Evolutionary conservation across 2,113 vertebrate species (phyloP).

Genomic region (Tauraco erythrolophus): DNA sequence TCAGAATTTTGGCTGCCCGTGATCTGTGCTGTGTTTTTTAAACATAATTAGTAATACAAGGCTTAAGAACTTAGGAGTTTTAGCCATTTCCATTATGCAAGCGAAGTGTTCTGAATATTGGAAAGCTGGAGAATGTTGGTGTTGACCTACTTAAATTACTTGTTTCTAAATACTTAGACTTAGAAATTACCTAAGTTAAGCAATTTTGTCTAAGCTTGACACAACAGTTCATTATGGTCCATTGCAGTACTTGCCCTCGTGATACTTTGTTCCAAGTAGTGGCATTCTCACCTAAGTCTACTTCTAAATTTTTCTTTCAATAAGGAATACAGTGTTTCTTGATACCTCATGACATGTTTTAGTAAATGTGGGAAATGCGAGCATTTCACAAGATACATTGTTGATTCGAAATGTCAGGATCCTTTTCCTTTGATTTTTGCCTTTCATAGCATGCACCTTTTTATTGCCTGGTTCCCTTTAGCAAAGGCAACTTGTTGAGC

Average conservation of each 20-base stretch:
- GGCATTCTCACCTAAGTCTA: background rate
- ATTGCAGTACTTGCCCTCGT: background rate
- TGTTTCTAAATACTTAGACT: background rate
- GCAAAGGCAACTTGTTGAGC: background rate
- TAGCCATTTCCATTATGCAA: constrained; percentile 23
- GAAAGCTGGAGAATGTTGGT: background rate
- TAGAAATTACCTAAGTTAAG: background rate
- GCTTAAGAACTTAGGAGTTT: constrained; percentile 35
- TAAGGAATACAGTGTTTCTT: background rate
- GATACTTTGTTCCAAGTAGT: background rate
- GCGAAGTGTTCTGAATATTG: background rate
- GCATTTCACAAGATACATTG: background rate
- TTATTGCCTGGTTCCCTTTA: background rate
- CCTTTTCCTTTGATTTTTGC: background rate
- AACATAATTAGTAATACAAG: background rate
- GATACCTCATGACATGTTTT: background rate
- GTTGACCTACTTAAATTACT: constrained; percentile 35
- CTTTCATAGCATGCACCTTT: background rate
- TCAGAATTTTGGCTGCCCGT: background rate
- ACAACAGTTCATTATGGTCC: background rate
- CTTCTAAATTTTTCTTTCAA: background rate
- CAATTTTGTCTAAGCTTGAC: constrained; percentile 8
- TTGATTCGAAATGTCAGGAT: background rate
- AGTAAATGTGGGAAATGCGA: background rate
- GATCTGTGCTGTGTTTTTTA: background rate